phyloP scores from a whole-genome alignment of 2,113 vertebrate species.

The Cephalopterus ornatus region DNA sequence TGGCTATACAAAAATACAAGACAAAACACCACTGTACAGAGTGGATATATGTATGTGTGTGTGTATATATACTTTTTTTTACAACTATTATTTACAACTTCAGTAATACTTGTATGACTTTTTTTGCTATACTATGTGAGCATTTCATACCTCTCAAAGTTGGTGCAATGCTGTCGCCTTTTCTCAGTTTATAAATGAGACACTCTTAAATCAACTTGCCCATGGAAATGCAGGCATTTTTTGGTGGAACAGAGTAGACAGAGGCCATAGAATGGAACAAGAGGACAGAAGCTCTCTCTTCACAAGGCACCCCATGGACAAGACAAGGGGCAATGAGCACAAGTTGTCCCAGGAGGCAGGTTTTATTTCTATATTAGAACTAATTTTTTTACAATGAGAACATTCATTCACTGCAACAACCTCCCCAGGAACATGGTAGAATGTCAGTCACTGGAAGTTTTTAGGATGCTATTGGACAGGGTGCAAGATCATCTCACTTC shows the following conservation, averaged over 20 bases:
- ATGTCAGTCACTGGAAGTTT: not conserved
- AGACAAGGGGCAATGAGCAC: not conserved
- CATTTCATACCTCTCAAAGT: not conserved
- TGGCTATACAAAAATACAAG: not conserved
- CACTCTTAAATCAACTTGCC: not conserved
- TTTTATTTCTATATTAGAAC: not conserved
- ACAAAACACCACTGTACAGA: not conserved
- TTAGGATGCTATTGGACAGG: not conserved
- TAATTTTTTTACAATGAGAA: not conserved
- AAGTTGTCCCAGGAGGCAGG: not conserved
- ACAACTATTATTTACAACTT: not conserved
- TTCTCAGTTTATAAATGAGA: not conserved
- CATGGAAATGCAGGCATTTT: not conserved
- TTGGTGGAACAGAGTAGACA: not conserved
- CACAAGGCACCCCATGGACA: not conserved
- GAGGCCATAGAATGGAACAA: not conserved
- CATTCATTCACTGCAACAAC: not conserved
- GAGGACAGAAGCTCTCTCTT: not conserved
- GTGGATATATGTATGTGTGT: not conserved
- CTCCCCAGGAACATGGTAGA: not conserved
- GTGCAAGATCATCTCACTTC: not conserved
- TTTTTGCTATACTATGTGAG: not conserved
- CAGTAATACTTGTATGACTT: not conserved
- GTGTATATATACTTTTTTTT: not conserved
- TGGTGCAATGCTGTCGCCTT: not conserved